Conservation (phyloP, 2,888 invertebrate species). For the Cryptocephalus moraei region DNA sequence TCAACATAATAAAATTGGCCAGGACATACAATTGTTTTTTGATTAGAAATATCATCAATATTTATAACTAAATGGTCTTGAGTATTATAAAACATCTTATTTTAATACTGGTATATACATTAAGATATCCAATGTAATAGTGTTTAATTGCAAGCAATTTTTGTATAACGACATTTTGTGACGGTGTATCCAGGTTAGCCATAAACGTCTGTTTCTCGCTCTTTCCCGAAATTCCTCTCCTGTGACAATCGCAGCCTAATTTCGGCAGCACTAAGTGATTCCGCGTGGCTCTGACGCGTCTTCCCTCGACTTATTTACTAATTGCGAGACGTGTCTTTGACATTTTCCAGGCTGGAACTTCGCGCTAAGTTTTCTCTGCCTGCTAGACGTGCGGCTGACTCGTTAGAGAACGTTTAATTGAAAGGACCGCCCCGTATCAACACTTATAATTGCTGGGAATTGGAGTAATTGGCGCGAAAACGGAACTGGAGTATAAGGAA, state of each 20-base stretch:
- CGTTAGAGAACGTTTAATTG: not conserved
- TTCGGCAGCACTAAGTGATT: not conserved
- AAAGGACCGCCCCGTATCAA: not conserved
- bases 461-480: not conserved
- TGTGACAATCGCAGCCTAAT: not conserved
- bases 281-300: not conserved
- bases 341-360: slow-evolving; percentile 11
- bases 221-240: not conserved
- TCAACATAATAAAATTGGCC: too few species aligned
- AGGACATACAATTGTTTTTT: too few species aligned
- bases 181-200: too few species aligned
- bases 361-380: not conserved
- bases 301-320: slow-evolving; percentile 18
- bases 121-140: too few species aligned
- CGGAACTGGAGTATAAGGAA: too few species aligned
- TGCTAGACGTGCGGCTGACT: not conserved
- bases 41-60: too few species aligned
- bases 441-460: not conserved
- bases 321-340: slow-evolving; percentile 25
- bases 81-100: too few species aligned
- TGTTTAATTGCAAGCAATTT: too few species aligned
- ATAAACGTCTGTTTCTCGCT: too few species aligned
- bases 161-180: too few species aligned
- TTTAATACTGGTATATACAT: too few species aligned
- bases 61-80: too few species aligned